Evolutionary conservation across 2,888 invertebrate species (phyloP), one percentile per base, ranked within the genome.

Genomic region (Microctonus hyperodae): DNA sequence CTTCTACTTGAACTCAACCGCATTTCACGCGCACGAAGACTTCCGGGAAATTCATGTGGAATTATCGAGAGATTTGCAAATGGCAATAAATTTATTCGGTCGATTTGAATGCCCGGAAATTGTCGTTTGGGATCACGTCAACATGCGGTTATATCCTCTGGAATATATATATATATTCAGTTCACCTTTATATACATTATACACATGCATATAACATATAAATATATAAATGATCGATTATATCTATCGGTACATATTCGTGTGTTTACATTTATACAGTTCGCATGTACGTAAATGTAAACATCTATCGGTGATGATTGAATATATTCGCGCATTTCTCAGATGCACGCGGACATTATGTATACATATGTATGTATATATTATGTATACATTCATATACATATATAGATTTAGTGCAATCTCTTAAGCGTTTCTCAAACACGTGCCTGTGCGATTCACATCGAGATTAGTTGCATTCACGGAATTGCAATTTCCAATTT

Each of bases 41-140:
- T 58, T 53, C 53, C 28, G 53, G 13, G 31, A 25, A 25, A 53
- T 53, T 53, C 28, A 53, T 53, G 25, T n/a, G 16, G n/a, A 53
- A 53, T 53, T 53, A 53, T 53, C 53, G 28, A 1, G 16, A n/a
- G 53, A 25, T 53, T 53, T 53, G 28, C 28, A 53, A 53, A 16
- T 44, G 44, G 53, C 25, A 28, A 53, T 28, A 28, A 53, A 53
- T 28, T 53, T 25, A n/a, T 53, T 28, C 53, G 28, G 25, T 53
- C 28, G 53, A 53, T 53, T 53, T 53, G 53, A 53, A 53, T 53
- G 25, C 22, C 25, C 53, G 53, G 53, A 53, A 28, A 53, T 53
- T 53, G 53, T 53, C 53, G 11, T 53, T 53, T 25, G 53, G 53
- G 25, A 53, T 53, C 25, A 53, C 53, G 28, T 7, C n/a, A 13